Conservation (phyloP, 1,140 invertebrate species). For the Apolygus lucorum region DNA sequence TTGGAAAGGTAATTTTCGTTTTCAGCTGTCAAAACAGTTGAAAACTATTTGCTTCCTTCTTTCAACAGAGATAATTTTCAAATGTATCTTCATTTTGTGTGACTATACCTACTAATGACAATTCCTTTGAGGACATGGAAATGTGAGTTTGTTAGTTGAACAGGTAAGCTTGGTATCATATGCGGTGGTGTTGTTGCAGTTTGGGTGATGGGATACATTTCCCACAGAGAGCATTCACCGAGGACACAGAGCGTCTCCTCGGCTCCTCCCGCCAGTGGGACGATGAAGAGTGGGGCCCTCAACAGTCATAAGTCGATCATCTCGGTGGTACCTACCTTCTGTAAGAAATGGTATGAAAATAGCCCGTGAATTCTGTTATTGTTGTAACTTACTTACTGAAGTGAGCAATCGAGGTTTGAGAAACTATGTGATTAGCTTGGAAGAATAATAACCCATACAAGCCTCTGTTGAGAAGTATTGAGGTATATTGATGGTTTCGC, state of each 20-base stretch:
- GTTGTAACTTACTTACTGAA: background rate
- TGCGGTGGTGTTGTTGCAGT: conserved; percentile 46
- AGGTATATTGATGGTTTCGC: too few species aligned
- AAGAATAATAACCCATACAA: background rate
- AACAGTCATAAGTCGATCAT: background rate
- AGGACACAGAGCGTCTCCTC: conserved; percentile 70
- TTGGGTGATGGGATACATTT: conserved; percentile 79
- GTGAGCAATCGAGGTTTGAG: too few species aligned
- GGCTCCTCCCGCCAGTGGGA: conserved; percentile 43
- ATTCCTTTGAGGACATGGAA: too few species aligned
- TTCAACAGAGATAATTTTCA: too few species aligned
- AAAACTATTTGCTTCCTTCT: too few species aligned
- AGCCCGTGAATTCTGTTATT: background rate
- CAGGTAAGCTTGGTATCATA: too few species aligned
- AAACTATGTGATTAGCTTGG: background rate
- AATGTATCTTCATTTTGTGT: too few species aligned
- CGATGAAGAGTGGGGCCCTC: conserved; percentile 37
- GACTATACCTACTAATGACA: too few species aligned
- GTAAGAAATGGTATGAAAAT: background rate
- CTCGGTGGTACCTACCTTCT: background rate
- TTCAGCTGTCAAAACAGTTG: too few species aligned
- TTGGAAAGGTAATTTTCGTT: too few species aligned
- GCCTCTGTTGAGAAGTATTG: background rate
- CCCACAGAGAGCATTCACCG: conserved; percentile 66
- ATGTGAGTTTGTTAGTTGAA: too few species aligned